Percentiles rank a stretch among this genome's conserved stretches.
These are phyloP conservation scores for Perca flavescens DNA, from an alignment of 2,113 vertebrate genomes.

Conservation along the genomic window DNA sequence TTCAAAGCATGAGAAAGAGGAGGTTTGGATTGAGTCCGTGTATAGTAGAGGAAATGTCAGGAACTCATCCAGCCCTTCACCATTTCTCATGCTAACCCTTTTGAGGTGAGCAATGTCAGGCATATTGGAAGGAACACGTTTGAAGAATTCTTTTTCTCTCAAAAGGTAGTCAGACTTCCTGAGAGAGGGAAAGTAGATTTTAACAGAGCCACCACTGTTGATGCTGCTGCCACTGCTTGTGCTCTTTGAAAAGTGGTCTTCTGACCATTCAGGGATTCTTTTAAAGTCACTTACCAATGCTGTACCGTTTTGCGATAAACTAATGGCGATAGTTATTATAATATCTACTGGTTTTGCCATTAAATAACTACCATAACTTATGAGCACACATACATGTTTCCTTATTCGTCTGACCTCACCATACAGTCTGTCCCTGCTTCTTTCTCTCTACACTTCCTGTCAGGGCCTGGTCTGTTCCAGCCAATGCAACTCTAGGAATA, in stretches of 20 bases:
- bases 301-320: no score
- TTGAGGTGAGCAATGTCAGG: constrained; percentile 41
- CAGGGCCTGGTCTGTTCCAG: no score
- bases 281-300: constrained; percentile 3
- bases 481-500: no score
- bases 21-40: constrained; percentile 7
- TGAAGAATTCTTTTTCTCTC: constrained; percentile 13
- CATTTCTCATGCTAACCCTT: constrained; percentile 31
- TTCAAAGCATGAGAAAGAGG: constrained; percentile 34
- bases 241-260: constrained; percentile 5
- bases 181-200: neutral
- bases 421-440: neutral
- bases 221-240: constrained; percentile 1
- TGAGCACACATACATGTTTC: neutral
- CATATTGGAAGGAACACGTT: constrained; percentile 35
- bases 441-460: neutral
- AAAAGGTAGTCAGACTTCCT: constrained; percentile 6
- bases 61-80: constrained; percentile 1
- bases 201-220: neutral
- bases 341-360: no score
- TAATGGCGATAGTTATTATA: no score
- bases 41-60: constrained; percentile 27
- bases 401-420: constrained; percentile 1
- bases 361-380: neutral
- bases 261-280: neutral